phyloP scores from a whole-genome alignment of 2,888 invertebrate genomes.

The Harpalus rubripes region DNA sequence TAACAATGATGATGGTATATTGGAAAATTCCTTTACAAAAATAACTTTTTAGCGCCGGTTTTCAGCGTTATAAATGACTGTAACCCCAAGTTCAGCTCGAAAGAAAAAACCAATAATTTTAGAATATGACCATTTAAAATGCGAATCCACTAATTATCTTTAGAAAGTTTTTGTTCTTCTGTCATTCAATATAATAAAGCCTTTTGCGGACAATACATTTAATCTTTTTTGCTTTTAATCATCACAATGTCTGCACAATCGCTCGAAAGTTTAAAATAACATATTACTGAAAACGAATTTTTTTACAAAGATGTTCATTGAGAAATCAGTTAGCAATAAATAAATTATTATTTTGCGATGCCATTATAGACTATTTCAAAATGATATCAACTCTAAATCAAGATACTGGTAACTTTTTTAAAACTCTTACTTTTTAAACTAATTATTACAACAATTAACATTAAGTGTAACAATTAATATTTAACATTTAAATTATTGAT shows the following conservation, averaged over 20 bases:
- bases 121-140: slow-evolving; percentile 37
- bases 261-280: no score
- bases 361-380: no score
- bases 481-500: no score
- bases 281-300: no score
- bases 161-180: slow-evolving; percentile 24
- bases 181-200: slow-evolving; percentile 47
- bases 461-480: no score
- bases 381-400: no score
- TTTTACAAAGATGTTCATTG: no score
- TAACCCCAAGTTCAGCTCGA: slow-evolving; percentile 18
- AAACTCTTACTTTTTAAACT: no score
- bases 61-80: slow-evolving; percentile 54
- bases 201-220: slow-evolving; percentile 17
- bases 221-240: slow-evolving; percentile 20
- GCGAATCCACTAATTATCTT: slow-evolving; percentile 51
- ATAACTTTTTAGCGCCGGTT: slow-evolving; percentile 56
- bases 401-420: no score
- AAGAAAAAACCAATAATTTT: slow-evolving; percentile 49
- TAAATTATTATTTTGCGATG: no score
- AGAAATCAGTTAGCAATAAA: background rate
- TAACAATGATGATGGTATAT: slow-evolving; percentile 56
- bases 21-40: slow-evolving; percentile 60
- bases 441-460: no score
- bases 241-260: slow-evolving; percentile 15